A percentile compares a stretch with the other conserved stretches of the same genome.
Evolutionary conservation across 1,140 invertebrate species (phyloP).

Genomic region (Cyclina sinensis): DNA sequence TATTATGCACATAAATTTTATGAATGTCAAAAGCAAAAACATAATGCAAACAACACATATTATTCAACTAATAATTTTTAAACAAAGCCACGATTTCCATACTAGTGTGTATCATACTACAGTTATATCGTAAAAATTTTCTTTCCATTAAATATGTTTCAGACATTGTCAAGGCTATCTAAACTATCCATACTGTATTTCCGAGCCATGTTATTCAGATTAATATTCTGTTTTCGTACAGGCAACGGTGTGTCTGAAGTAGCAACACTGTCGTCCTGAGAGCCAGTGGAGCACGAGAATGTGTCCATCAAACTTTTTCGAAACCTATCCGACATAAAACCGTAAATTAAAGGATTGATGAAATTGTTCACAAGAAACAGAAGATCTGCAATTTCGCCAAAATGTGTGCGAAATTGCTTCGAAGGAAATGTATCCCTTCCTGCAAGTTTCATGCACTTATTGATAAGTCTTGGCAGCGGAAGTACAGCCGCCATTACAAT

Average conservation of each 20-base stretch:
- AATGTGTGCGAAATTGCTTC: background rate
- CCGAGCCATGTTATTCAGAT: background rate
- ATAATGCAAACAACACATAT: too few relatives aligned
- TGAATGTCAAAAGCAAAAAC: too few relatives aligned
- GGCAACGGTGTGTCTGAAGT: slow-evolving; percentile 49
- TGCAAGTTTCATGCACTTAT: background rate
- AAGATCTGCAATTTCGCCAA: background rate
- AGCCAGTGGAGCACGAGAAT: background rate
- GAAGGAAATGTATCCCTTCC: slow-evolving; percentile 6
- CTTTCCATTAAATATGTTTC: too few relatives aligned
- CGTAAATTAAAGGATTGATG: slow-evolving; percentile 56
- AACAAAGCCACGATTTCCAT: too few relatives aligned
- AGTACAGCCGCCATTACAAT: slow-evolving; percentile 43
- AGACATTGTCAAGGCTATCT: background rate
- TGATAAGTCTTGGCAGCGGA: slow-evolving; percentile 20
- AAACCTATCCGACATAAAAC: slow-evolving; percentile 38
- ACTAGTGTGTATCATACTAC: too few relatives aligned
- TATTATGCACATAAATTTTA: too few relatives aligned
- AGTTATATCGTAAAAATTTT: too few relatives aligned
- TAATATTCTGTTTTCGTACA: slow-evolving; percentile 8
- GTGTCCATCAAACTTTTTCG: slow-evolving; percentile 13
- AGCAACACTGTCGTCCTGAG: background rate
- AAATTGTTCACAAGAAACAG: slow-evolving; percentile 39
- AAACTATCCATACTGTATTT: slow-evolving; percentile 27
- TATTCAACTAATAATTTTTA: too few relatives aligned